These are phyloP conservation scores for Prosopocoilus inquinatus DNA, from an alignment of 2,888 invertebrate genomes.

Conservation along the genomic window DNA sequence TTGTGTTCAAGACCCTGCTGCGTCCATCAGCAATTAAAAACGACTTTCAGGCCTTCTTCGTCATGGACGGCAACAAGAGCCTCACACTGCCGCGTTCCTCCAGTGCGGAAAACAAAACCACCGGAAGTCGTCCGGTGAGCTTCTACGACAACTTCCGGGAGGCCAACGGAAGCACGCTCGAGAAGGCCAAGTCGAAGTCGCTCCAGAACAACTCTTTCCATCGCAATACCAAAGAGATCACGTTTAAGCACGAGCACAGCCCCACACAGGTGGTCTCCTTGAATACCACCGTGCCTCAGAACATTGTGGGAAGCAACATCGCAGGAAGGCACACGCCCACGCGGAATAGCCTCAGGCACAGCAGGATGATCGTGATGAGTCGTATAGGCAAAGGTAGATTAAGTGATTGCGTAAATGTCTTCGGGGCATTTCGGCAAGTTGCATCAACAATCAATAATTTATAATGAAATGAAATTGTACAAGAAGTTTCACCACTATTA, in stretches of 20 bases:
- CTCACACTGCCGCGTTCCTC: conserved; percentile 23
- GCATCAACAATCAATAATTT: too few relatives aligned
- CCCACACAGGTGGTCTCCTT: conserved; percentile 54
- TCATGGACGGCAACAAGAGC: conserved; percentile 12
- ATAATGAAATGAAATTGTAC: too few relatives aligned
- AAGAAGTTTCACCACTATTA: too few relatives aligned
- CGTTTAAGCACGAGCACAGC: conserved; percentile 3
- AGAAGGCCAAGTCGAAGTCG: conserved; percentile 16
- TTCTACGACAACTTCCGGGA: conserved; percentile 50
- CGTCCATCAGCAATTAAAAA: background rate
- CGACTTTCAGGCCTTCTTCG: conserved; percentile 9
- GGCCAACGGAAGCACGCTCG: conserved; percentile 13
- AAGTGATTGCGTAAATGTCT: too few relatives aligned
- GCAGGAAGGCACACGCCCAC: conserved; percentile 68
- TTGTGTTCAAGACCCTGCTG: too few relatives aligned
- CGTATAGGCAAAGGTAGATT: conserved; percentile 41
- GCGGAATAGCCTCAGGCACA: conserved; percentile 66
- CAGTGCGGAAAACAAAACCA: conserved; percentile 38
- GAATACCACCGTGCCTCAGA: conserved; percentile 68
- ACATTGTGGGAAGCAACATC: conserved; percentile 61
- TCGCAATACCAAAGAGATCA: conserved; percentile 17
- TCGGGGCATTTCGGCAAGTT: too few relatives aligned
- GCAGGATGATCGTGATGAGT: conserved; percentile 67
- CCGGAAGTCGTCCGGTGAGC: conserved; percentile 48
- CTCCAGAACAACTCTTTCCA: conserved; percentile 10